Percentiles rank a stretch among this genome's conserved stretches.
Evolutionary conservation across 2,888 invertebrate genomes (phyloP).

Genomic region (Epinotia nisella): DNA sequence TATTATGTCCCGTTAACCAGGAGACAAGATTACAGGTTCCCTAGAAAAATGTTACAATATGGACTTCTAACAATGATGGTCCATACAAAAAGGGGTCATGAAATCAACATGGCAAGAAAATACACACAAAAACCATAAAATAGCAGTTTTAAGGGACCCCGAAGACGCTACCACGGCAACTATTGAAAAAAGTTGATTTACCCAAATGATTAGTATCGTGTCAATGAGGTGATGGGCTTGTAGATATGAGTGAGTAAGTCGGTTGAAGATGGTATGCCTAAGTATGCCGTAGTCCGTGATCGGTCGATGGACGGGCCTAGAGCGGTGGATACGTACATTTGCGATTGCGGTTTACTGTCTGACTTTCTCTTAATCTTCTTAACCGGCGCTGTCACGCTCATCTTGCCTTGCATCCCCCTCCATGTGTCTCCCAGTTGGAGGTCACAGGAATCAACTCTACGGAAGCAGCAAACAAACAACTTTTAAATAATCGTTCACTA

Average conservation of each 20-base stretch:
- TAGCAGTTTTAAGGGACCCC: no score
- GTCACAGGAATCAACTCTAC: slow-evolving; percentile 96
- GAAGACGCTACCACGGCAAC: no score
- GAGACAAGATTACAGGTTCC: no score
- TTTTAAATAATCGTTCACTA: slow-evolving; percentile 66
- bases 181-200: neutral
- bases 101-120: no score
- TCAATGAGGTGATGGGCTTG: neutral
- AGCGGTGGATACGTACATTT: slow-evolving; percentile 79
- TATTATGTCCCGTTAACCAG: no score
- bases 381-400: slow-evolving; percentile 89
- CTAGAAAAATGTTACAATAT: no score
- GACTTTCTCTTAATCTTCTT: slow-evolving; percentile 89
- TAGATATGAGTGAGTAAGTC: neutral
- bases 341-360: slow-evolving; percentile 88
- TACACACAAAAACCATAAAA: no score
- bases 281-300: neutral
- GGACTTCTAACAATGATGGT: no score
- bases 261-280: slow-evolving; percentile 11
- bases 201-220: neutral
- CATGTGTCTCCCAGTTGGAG: slow-evolving; percentile 88
- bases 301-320: slow-evolving; percentile 6
- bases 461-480: slow-evolving; percentile 83
- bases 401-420: slow-evolving; percentile 94
- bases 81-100: no score